These are phyloP conservation scores for Stichodactyla helianthus DNA, from an alignment of 64 coral and sea anemone species.

Conservation along the genomic window DNA sequence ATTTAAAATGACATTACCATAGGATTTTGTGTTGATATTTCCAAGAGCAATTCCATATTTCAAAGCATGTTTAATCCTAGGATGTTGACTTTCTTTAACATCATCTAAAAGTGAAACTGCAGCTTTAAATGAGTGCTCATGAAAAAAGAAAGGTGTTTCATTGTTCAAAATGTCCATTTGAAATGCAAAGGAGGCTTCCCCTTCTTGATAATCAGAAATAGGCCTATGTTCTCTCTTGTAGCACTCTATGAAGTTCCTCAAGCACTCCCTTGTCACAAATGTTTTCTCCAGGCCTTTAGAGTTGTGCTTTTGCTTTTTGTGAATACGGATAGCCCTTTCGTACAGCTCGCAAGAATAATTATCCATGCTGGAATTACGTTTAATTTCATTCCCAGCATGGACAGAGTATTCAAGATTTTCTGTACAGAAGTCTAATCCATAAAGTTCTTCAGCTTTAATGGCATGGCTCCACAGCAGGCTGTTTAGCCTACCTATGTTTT, in stretches of 20 bases:
- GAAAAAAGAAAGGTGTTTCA: background rate
- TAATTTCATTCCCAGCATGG: conserved; percentile 34
- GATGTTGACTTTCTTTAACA: background rate
- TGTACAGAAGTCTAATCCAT: conserved; percentile 40
- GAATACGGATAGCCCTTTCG: conserved; percentile 41
- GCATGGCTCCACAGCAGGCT: conserved; percentile 36
- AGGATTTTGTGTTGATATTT: background rate
- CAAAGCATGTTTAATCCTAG: background rate
- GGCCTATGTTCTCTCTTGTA: conserved; percentile 30
- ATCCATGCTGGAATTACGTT: conserved; percentile 46
- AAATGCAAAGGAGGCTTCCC: background rate
- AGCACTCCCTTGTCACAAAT: conserved; percentile 27
- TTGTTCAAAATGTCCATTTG: background rate
- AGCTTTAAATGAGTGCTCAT: conserved; percentile 16
- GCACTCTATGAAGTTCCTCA: conserved; percentile 38
- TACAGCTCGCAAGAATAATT: conserved; percentile 75
- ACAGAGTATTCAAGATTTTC: conserved; percentile 67
- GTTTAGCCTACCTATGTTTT: conserved; percentile 13
- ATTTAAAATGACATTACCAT: background rate
- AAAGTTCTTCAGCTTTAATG: conserved; percentile 50
- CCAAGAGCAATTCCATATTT: conserved; percentile 24
- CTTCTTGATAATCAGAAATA: background rate
- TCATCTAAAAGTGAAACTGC: background rate
- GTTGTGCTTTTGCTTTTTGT: conserved; percentile 67
- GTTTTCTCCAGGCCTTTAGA: conserved; percentile 61